Conservation (phyloP, 2,888 invertebrate genomes). For the Blomia tropicalis region DNA sequence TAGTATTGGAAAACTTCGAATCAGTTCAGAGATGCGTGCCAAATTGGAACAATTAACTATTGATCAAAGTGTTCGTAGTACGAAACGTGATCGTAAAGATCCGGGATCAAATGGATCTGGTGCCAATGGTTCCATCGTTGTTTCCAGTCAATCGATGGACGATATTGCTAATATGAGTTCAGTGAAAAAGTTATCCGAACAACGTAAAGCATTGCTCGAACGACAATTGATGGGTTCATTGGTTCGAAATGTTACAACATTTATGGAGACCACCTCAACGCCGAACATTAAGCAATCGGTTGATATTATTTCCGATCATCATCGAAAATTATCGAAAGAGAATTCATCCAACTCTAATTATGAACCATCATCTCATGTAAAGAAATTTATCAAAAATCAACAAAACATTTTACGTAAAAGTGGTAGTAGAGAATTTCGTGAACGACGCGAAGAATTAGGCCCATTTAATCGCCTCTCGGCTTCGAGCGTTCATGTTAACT, state of each 20-base stretch:
- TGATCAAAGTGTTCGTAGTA: conserved; percentile 59
- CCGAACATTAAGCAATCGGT: conserved; percentile 12
- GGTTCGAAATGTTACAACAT: background rate
- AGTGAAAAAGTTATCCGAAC: conserved; percentile 65
- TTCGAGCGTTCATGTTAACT: conserved; percentile 20
- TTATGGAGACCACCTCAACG: conserved; percentile 20
- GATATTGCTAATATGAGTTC: conserved; percentile 34
- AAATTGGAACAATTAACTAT: conserved; percentile 66
- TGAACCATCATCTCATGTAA: conserved; percentile 9
- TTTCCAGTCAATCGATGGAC: conserved; percentile 24
- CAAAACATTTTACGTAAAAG: conserved; percentile 15
- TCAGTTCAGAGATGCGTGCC: conserved; percentile 80
- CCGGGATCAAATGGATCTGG: conserved; percentile 19
- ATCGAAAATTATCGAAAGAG: background rate
- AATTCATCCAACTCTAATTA: conserved; percentile 5
- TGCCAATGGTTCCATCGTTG: conserved; percentile 42
- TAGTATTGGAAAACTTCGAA: conserved; percentile 71
- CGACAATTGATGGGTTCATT: conserved; percentile 47
- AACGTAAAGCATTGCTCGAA: conserved; percentile 64
- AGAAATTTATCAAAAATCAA: conserved; percentile 15
- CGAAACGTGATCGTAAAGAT: conserved; percentile 24
- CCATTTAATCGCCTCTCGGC: conserved; percentile 23
- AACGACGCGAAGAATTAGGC: conserved; percentile 30
- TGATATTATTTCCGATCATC: background rate
- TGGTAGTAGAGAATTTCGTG: conserved; percentile 28